A percentile compares a stretch with the other conserved stretches of the same genome.
phyloP scores from a whole-genome alignment of 2,113 vertebrate genomes.

The Cervus canadensis region DNA sequence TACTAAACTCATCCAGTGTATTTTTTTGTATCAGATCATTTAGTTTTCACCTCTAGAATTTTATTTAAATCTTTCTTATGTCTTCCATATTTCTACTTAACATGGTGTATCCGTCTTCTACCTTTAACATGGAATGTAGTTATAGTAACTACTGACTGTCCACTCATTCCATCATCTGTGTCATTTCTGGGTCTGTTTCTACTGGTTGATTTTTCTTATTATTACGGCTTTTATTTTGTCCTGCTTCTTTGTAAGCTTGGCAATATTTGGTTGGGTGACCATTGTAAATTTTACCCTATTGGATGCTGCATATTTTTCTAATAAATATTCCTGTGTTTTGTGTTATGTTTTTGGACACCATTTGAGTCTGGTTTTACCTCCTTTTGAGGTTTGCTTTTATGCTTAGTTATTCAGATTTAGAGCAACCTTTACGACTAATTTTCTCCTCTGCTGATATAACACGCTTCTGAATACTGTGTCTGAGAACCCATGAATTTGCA shows the following conservation, averaged over 20 bases:
- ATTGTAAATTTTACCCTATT: neutral
- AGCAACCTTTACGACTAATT: neutral
- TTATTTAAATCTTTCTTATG: neutral
- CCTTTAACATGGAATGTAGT: neutral
- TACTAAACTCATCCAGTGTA: neutral
- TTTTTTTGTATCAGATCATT: neutral
- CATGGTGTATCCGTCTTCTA: neutral
- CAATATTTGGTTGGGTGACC: neutral
- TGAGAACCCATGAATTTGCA: slow-evolving; percentile 3
- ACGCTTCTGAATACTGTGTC: neutral
- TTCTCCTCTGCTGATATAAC: neutral
- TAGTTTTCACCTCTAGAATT: neutral
- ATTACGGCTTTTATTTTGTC: neutral
- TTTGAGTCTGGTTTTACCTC: neutral
- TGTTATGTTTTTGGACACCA: neutral
- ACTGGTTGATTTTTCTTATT: neutral
- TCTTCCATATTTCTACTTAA: neutral
- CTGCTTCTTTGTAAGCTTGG: neutral
- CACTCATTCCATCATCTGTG: neutral
- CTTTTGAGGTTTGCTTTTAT: neutral
- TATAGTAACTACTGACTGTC: neutral
- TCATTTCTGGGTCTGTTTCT: slow-evolving; percentile 33
- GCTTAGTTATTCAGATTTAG: neutral
- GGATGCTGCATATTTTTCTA: slow-evolving; percentile 28
- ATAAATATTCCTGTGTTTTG: slow-evolving; percentile 14